Evolutionary conservation across 2,888 invertebrate species (phyloP), one percentile per base, ranked within the genome.

Genomic region (Scaptomyza parva): DNA sequence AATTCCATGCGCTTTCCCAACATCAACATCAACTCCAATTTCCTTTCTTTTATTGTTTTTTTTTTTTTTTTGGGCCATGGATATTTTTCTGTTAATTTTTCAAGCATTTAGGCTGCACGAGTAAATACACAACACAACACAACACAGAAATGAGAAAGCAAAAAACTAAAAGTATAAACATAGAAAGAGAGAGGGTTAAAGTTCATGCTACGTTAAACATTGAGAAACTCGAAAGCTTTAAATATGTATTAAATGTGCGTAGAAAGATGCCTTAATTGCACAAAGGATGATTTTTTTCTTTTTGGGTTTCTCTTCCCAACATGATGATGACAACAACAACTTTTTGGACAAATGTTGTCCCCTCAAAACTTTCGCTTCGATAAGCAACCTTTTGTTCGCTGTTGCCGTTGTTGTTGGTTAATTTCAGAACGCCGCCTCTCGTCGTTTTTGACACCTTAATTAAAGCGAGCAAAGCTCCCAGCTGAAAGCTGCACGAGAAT

Each of bases 1-100:
- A 83, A 82, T 86, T 83, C 66, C 62, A 35, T 61, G 48, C 60
- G 77, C 59, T 74, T 64, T 51, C 47, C 37, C 69, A 70, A 55
- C 75, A 28, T 18, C 26, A 37, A 33, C 47, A 70, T 33, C 59
- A 70, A 65, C 67, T 70, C 52, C 67, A 79, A 74, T 77, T 76
- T 82, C 59, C 70, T 58, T 68, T 63, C 58, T 54, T 61, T 63
- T 48, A 69, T 57, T 52, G 60, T 65, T 51, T 51, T 53, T 54
- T 61, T 63, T 48, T 72, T 57, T 52, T 62, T 65, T 51, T 51
- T 53, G 47, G 60, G 45, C 33, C 30, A 43, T 40, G 48, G 30
- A 12, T 14, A 55, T 53, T 70, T 14, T 40, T n/a, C n/a, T 57
- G 18, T 58, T 58, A 52, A 52, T 62, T 57, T 60, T 53, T 8